phyloP scores from a whole-genome alignment of 2,797 vertebrate genomes.

The Cuniculus paca region DNA sequence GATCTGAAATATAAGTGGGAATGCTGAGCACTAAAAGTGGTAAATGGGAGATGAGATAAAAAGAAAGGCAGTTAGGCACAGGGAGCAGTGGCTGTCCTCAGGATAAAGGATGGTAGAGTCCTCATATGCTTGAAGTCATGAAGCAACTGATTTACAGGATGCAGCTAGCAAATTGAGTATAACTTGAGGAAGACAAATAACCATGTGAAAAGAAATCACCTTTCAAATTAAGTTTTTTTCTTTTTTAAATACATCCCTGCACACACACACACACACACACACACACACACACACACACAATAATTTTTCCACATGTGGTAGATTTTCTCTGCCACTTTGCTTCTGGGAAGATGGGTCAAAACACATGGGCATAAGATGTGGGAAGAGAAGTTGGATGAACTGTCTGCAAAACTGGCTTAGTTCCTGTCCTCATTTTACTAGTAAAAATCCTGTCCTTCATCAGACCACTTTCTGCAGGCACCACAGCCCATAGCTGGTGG shows the following conservation, averaged over 20 bases:
- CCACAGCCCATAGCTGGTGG: background rate
- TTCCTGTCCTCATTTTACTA: background rate
- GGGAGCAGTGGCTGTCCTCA: background rate
- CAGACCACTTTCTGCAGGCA: background rate
- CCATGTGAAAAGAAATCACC: background rate
- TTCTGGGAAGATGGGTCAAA: background rate
- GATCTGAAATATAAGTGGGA: background rate
- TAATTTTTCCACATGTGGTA: background rate
- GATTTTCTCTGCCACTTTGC: background rate
- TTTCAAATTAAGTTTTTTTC: background rate
- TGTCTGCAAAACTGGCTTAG: background rate
- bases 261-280: background rate
- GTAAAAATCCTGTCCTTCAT: background rate
- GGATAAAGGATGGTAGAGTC: background rate
- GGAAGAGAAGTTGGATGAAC: conserved; percentile 24
- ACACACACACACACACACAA: background rate
- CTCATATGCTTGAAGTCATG: too few species aligned
- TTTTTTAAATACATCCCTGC: background rate
- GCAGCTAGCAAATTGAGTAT: background rate
- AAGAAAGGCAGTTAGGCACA: background rate
- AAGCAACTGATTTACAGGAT: background rate
- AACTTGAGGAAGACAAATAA: background rate
- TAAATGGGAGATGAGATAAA: background rate
- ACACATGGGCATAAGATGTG: background rate
- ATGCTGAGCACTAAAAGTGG: background rate